Evolutionary conservation across 2,797 vertebrate species (phyloP).

Genomic region (Squalus acanthias): DNA sequence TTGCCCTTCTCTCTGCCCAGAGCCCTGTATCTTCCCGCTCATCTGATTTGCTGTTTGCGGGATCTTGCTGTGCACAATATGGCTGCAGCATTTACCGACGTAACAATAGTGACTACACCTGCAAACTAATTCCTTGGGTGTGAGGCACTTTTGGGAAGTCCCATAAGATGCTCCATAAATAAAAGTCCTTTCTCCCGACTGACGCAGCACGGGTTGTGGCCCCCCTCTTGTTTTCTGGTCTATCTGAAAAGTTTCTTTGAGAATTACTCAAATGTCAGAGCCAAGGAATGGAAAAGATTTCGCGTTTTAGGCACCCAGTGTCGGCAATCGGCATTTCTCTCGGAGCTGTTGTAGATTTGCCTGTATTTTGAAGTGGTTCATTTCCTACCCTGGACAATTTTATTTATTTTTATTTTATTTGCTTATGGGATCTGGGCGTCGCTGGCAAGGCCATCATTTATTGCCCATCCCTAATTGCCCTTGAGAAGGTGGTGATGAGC

Average conservation of each 20-base stretch:
- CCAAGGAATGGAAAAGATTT: not conserved
- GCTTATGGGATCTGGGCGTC: no score
- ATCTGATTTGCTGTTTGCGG: not conserved
- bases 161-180: not conserved
- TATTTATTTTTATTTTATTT: no score
- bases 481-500: no score
- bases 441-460: no score
- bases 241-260: not conserved
- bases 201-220: not conserved
- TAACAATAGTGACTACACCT: not conserved
- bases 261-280: not conserved
- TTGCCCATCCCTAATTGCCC: no score
- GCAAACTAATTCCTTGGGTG: not conserved
- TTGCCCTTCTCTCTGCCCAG: not conserved
- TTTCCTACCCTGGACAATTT: not conserved
- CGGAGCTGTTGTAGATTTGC: not conserved
- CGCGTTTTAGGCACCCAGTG: not conserved
- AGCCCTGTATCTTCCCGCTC: not conserved
- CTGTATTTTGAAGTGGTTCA: not conserved
- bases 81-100: not conserved
- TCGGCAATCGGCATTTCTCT: not conserved
- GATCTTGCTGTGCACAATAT: not conserved
- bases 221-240: not conserved
- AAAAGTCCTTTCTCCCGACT: not conserved
- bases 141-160: not conserved